phyloP scores from a whole-genome alignment of 2,888 invertebrate species.

The Tachina fera region DNA sequence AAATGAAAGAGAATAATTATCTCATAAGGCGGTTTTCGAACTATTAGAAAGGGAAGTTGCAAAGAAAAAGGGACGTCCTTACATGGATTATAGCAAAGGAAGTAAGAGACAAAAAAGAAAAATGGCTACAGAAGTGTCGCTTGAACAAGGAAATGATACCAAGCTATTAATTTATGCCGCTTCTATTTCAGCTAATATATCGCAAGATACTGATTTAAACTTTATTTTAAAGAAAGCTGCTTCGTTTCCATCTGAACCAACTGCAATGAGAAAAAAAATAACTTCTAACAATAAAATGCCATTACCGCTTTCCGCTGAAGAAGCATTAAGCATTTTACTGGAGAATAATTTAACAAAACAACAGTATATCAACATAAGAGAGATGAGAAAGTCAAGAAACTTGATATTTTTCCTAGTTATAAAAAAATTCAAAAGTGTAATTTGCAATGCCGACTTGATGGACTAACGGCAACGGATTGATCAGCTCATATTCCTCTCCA shows the following conservation, averaged over 20 bases:
- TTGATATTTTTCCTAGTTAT: conserved; percentile 20
- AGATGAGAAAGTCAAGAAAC: background rate
- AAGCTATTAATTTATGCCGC: conserved; percentile 4
- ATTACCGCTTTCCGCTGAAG: background rate
- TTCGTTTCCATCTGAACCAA: background rate
- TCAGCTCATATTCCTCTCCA: conserved; percentile 15
- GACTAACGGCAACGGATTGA: background rate
- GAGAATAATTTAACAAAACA: conserved; percentile 2
- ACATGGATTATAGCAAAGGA: no score
- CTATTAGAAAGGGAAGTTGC: background rate
- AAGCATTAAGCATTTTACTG: background rate
- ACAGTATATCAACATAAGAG: background rate
- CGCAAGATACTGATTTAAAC: background rate
- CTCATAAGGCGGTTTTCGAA: background rate
- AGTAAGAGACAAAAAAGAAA: background rate
- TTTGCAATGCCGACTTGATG: background rate
- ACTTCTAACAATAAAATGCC: background rate
- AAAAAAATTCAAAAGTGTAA: background rate
- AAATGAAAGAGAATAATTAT: background rate
- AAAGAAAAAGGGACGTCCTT: background rate
- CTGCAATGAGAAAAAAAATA: background rate
- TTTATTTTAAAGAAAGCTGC: background rate
- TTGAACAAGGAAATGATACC: background rate
- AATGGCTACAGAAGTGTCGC: background rate
- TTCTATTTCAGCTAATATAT: background rate